Evolutionary conservation across 2,888 invertebrate genomes (phyloP).

Genomic region (Aphrophora alni): DNA sequence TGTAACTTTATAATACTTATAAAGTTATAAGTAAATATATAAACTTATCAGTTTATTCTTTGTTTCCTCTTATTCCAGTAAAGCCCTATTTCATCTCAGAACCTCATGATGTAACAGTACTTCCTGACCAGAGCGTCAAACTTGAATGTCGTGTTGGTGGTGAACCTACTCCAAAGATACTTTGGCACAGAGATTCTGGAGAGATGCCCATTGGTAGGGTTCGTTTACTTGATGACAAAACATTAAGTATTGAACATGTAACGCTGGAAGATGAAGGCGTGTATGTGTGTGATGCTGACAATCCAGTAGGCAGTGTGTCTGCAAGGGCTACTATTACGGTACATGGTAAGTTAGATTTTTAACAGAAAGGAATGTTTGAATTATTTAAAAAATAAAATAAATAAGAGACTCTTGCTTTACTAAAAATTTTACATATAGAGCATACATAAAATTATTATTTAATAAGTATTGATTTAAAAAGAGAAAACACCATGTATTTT

Average conservation of each 20-base stretch:
- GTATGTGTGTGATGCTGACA: conserved; percentile 90
- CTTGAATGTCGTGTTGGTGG: conserved; percentile 91
- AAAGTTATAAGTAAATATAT: too few species aligned
- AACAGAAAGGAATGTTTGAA: background rate
- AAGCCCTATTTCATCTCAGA: conserved; percentile 89
- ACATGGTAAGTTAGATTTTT: conserved; percentile 89
- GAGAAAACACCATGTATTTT: too few species aligned
- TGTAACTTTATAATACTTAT: too few species aligned
- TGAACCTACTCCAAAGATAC: conserved; percentile 86
- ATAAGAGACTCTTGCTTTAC: too few species aligned
- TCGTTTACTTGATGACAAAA: conserved; percentile 78
- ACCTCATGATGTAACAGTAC: conserved; percentile 84
- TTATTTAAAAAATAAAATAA: too few species aligned
- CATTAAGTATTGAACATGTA: conserved; percentile 81
- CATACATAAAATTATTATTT: too few species aligned
- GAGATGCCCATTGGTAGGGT: conserved; percentile 83
- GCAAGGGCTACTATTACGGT: conserved; percentile 87
- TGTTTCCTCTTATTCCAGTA: conserved; percentile 68
- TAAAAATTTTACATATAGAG: too few species aligned
- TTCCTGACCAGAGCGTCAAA: conserved; percentile 82
- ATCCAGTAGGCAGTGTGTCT: conserved; percentile 83
- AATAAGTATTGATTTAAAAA: too few species aligned
- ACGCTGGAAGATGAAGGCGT: conserved; percentile 83
- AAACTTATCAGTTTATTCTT: too few species aligned
- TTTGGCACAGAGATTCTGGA: conserved; percentile 87